These are phyloP conservation scores for Caerostris extrusa DNA, from an alignment of 1,140 invertebrate genomes.

Conservation along the genomic window DNA sequence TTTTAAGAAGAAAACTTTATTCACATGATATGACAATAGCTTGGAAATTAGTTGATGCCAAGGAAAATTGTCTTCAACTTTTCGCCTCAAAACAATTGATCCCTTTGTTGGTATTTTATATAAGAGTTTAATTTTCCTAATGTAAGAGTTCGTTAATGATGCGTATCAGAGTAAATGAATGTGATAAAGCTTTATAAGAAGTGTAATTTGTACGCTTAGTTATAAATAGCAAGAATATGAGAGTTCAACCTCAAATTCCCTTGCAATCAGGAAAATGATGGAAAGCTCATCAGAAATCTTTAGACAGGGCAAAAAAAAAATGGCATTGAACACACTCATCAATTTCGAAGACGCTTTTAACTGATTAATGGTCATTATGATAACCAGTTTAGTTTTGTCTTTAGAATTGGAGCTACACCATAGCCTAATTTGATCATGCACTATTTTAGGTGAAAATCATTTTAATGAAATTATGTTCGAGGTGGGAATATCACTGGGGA, in stretches of 20 bases:
- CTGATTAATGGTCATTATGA: constrained; percentile 9
- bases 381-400: neutral
- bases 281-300: neutral
- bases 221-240: constrained; percentile 24
- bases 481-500: neutral
- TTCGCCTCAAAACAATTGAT: neutral
- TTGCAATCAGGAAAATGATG: constrained; percentile 29
- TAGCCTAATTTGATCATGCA: neutral
- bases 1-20: neutral
- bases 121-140: constrained; percentile 31
- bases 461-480: neutral
- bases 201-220: constrained; percentile 22
- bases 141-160: neutral
- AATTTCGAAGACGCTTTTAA: constrained; percentile 5
- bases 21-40: constrained; percentile 27
- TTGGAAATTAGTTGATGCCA: constrained; percentile 19
- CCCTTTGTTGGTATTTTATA: neutral
- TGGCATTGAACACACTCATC: neutral
- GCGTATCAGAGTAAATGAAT: constrained; percentile 38
- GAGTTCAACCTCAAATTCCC: neutral
- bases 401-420: neutral
- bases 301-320: neutral
- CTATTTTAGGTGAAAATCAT: neutral
- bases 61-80: neutral
- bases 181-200: neutral